Conservation (phyloP, 2,113 vertebrate species). For the Tyrannus savana region DNA sequence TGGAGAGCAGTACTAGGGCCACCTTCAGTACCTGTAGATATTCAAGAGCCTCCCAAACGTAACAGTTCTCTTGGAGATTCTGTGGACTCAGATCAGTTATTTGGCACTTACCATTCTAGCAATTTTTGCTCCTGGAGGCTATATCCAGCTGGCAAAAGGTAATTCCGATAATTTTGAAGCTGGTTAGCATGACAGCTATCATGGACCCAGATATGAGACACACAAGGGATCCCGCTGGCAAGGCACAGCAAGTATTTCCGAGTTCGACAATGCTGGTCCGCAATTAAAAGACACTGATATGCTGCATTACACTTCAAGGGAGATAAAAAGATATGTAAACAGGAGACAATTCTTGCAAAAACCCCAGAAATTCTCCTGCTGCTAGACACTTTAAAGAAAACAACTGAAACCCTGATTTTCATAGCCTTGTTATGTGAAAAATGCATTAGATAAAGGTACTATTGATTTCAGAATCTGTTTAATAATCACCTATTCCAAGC, state of each 20-base stretch:
- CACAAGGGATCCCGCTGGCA: slow-evolving; percentile 93
- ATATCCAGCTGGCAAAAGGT: slow-evolving; percentile 91
- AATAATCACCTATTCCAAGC: background rate
- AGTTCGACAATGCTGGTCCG: slow-evolving; percentile 93
- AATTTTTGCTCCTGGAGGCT: slow-evolving; percentile 84
- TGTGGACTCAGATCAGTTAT: background rate
- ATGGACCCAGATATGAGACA: slow-evolving; percentile 94
- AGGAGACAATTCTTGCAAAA: background rate
- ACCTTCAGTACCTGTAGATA: background rate
- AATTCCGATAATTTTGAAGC: slow-evolving; percentile 93
- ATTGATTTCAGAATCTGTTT: background rate
- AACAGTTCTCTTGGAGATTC: background rate
- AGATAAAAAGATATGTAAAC: background rate
- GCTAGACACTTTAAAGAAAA: background rate
- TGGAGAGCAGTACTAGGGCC: background rate
- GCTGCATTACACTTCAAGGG: slow-evolving; percentile 87
- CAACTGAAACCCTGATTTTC: background rate
- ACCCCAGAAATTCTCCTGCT: background rate
- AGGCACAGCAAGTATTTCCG: slow-evolving; percentile 93
- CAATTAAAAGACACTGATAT: slow-evolving; percentile 93
- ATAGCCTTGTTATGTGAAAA: background rate
- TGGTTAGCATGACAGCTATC: slow-evolving; percentile 95
- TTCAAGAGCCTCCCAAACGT: background rate
- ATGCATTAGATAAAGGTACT: background rate
- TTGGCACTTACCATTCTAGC: slow-evolving; percentile 86